Conservation (phyloP, 2,797 vertebrate species). For the Dermochelys coriacea region DNA sequence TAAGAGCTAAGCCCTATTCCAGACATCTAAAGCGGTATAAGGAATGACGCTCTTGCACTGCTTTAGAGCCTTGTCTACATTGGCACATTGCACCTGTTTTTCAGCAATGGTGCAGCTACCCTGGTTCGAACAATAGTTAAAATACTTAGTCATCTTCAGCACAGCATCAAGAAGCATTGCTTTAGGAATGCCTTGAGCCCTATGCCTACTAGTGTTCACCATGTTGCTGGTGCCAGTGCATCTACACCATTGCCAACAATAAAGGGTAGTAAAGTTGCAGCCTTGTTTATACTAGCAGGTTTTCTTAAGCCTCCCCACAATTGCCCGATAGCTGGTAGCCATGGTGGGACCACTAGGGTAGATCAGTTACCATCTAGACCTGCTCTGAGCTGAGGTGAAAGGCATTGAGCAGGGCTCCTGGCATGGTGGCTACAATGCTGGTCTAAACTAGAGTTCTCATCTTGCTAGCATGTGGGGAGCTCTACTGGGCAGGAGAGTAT, state of each 20-base stretch:
- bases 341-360: neutral
- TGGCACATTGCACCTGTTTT: neutral
- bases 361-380: neutral
- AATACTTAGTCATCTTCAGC: neutral
- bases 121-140: neutral
- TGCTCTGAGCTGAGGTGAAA: neutral
- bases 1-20: neutral
- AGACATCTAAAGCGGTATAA: neutral
- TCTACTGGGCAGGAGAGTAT: neutral
- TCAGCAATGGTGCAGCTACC: neutral
- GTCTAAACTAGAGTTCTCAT: neutral
- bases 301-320: neutral
- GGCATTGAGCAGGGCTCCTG: neutral
- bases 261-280: neutral
- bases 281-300: neutral
- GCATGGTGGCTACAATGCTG: neutral
- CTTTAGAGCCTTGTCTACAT: neutral
- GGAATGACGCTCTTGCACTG: neutral
- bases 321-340: neutral
- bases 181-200: neutral
- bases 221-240: neutral
- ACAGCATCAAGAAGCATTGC: neutral
- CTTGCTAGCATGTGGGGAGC: neutral
- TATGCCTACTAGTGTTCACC: neutral
- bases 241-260: neutral